Percentiles rank a stretch among this genome's conserved stretches.
phyloP scores from a whole-genome alignment of 2,888 invertebrate genomes.

The Holacanthella duospinosa region DNA sequence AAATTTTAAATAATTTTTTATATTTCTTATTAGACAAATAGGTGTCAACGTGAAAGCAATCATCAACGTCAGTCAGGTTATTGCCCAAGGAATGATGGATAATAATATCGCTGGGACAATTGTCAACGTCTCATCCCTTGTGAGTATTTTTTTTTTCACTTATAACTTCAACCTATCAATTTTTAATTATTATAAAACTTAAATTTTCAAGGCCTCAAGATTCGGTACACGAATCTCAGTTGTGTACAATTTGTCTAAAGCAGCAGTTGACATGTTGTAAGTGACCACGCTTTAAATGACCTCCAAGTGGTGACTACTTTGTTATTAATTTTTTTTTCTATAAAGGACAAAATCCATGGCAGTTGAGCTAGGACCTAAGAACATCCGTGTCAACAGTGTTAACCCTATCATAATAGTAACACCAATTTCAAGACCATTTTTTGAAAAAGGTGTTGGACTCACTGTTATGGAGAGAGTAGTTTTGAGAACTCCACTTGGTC shows the following conservation, averaged over 20 bases:
- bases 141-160: conserved; percentile 1
- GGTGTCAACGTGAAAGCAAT: conserved; percentile 73
- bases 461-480: not conserved
- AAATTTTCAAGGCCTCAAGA: conserved; percentile 19
- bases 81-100: conserved; percentile 40
- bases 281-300: not conserved
- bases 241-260: conserved; percentile 49
- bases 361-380: conserved; percentile 37
- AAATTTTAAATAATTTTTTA: not conserved
- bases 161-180: not conserved
- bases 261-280: conserved; percentile 70
- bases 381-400: conserved; percentile 77
- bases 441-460: not conserved
- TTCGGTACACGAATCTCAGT: conserved; percentile 20
- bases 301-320: conserved; percentile 53
- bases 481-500: conserved; percentile 20
- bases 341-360: conserved; percentile 15
- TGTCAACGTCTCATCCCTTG: conserved; percentile 25
- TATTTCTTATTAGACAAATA: conserved; percentile 40
- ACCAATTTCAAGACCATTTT: conserved; percentile 58
- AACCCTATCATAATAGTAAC: conserved; percentile 91
- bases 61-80: conserved; percentile 72
- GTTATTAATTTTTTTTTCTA: conserved; percentile 11
- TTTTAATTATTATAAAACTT: not conserved
- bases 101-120: conserved; percentile 17